Conservation (phyloP, 1,140 invertebrate genomes). For the Caenorhabditis latens region DNA sequence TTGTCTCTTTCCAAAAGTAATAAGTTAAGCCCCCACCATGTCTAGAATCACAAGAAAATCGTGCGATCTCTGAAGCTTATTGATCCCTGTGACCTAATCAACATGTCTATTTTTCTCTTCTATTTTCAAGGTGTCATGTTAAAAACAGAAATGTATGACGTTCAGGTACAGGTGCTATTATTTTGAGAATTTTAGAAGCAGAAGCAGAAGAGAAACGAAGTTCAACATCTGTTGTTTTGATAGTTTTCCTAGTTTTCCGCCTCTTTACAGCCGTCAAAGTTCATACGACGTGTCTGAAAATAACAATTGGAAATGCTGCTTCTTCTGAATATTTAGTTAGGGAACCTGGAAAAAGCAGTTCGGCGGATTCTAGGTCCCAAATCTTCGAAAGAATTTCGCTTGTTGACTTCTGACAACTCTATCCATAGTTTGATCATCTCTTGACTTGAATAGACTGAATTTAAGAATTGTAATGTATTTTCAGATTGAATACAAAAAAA, state of each 20-base stretch:
- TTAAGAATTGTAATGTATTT: neutral
- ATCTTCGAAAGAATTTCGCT: neutral
- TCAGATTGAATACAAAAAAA: slow-evolving; percentile 5
- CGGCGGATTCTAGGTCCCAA: neutral
- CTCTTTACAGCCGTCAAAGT: too few relatives aligned
- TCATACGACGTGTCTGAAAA: too few relatives aligned
- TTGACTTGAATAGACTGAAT: slow-evolving; percentile 17
- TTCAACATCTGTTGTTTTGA: too few relatives aligned
- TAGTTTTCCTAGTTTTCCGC: too few relatives aligned
- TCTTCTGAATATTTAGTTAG: neutral
- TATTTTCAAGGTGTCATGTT: neutral
- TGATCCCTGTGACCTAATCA: neutral
- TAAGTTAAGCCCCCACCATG: neutral
- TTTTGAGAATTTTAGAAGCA: too few relatives aligned
- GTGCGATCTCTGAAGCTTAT: slow-evolving; percentile 6
- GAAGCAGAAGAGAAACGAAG: too few relatives aligned
- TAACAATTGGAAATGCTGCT: too few relatives aligned
- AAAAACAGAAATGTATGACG: neutral
- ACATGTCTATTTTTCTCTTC: neutral
- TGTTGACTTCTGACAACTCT: neutral
- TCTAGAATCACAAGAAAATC: neutral
- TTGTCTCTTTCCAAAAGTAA: neutral
- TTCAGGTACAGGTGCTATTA: neutral
- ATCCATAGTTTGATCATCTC: neutral
- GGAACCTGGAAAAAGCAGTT: neutral